These are phyloP conservation scores for Setipinna tenuifilis DNA, from an alignment of 2,797 vertebrate species.

Conservation along the genomic window DNA sequence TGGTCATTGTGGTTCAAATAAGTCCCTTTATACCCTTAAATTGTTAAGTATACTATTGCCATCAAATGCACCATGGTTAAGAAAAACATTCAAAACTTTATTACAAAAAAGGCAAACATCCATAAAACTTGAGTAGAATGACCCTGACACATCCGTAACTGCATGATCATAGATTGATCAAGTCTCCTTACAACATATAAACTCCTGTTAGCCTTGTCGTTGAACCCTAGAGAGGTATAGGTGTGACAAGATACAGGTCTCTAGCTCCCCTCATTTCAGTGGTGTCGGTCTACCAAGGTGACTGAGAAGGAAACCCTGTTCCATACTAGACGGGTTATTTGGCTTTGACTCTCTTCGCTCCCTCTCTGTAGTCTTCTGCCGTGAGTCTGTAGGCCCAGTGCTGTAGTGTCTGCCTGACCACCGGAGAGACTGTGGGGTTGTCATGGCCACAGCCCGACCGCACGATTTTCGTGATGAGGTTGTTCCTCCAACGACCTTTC, in stretches of 20 bases:
- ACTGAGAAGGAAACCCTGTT: neutral
- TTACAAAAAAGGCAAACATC: neutral
- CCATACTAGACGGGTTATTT: neutral
- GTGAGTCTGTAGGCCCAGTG: constrained; percentile 54
- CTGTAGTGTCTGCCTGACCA: constrained; percentile 54
- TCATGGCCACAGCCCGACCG: constrained; percentile 44
- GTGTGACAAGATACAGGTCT: too few relatives aligned
- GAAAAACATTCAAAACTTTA: neutral
- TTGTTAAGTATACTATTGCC: too few relatives aligned
- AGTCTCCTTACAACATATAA: neutral
- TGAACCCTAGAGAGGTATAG: too few relatives aligned
- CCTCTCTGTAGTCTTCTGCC: constrained; percentile 46
- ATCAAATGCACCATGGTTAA: too few relatives aligned
- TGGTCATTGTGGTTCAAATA: too few relatives aligned
- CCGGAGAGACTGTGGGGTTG: constrained; percentile 47
- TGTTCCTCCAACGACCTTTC: constrained; percentile 52
- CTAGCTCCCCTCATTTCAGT: too few relatives aligned
- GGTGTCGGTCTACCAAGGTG: too few relatives aligned
- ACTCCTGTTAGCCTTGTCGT: neutral
- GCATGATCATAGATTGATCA: neutral
- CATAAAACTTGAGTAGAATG: neutral
- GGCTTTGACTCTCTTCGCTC: constrained; percentile 47
- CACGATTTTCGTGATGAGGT: constrained; percentile 55
- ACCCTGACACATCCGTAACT: neutral
- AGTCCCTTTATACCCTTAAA: too few relatives aligned